Percentiles rank a stretch among this genome's conserved stretches.
Conservation (phyloP, 2,113 vertebrate genomes). For the Blennius ocellaris region DNA sequence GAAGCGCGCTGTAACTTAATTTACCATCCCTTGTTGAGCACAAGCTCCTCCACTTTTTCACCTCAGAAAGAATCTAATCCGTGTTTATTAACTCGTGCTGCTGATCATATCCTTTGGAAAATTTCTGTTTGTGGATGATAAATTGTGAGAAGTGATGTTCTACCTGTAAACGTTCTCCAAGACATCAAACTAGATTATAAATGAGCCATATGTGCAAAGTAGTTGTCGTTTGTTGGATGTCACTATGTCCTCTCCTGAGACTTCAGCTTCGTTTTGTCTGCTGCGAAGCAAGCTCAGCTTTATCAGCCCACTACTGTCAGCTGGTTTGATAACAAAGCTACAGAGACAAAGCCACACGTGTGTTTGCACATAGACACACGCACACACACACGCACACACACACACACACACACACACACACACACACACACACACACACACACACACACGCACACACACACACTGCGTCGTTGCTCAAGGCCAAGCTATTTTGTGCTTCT, state of each 20-base stretch:
- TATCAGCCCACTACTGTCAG: slow-evolving; percentile 43
- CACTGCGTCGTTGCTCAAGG: neutral
- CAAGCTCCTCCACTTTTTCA: slow-evolving; percentile 11
- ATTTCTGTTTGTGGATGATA: slow-evolving; percentile 8
- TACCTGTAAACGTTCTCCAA: slow-evolving; percentile 21
- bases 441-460: neutral
- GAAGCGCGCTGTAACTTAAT: slow-evolving; percentile 23
- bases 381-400: neutral
- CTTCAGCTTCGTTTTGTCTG: slow-evolving; percentile 9
- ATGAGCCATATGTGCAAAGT: slow-evolving; percentile 5
- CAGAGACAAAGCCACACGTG: slow-evolving; percentile 1
- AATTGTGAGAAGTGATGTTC: neutral
- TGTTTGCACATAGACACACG: neutral
- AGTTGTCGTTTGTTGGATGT: slow-evolving; percentile 29
- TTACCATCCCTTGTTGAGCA: slow-evolving; percentile 30
- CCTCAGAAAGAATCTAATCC: slow-evolving; percentile 14
- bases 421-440: neutral
- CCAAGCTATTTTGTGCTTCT: neutral
- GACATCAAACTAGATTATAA: neutral
- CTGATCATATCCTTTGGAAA: slow-evolving; percentile 28
- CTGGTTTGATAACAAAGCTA: slow-evolving; percentile 18
- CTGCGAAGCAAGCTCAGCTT: slow-evolving; percentile 33
- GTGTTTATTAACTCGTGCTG: slow-evolving; percentile 27
- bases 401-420: neutral
- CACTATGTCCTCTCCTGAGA: slow-evolving; percentile 4